These are phyloP conservation scores for Podiceps cristatus DNA, from an alignment of 2,113 vertebrate species.

Conservation along the genomic window DNA sequence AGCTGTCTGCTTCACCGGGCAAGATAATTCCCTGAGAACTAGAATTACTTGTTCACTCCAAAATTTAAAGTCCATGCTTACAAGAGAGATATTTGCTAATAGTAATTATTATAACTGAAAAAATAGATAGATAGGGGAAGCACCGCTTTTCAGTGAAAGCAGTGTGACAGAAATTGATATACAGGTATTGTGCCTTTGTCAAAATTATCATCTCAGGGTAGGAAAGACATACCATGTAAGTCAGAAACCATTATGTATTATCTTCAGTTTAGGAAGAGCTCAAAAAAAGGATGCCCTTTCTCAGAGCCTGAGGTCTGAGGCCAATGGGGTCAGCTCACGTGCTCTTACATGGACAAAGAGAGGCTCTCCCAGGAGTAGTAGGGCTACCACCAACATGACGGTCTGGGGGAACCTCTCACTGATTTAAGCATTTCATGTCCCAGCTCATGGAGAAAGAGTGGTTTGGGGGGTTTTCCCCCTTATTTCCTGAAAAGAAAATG, in stretches of 20 bases:
- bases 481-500: not conserved
- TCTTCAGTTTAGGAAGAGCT: not conserved
- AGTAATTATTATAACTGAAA: not conserved
- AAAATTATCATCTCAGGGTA: not conserved
- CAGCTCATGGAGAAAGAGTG: not conserved
- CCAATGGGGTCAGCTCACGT: accelerated
- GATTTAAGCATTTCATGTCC: not conserved
- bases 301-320: not conserved
- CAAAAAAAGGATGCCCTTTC: accelerated
- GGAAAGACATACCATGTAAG: not conserved
- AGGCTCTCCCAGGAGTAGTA: not conserved
- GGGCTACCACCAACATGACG: not conserved
- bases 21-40: not conserved
- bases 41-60: not conserved
- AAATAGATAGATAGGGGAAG: not conserved
- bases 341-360: not conserved
- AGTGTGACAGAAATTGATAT: accelerated
- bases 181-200: not conserved
- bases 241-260: not conserved
- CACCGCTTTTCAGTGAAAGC: not conserved
- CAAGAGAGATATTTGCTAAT: not conserved
- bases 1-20: not conserved
- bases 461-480: not conserved
- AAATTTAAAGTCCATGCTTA: not conserved
- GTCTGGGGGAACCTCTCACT: not conserved